phyloP scores from a whole-genome alignment of 2,797 vertebrate species.

The Myiotriccus ornatus region DNA sequence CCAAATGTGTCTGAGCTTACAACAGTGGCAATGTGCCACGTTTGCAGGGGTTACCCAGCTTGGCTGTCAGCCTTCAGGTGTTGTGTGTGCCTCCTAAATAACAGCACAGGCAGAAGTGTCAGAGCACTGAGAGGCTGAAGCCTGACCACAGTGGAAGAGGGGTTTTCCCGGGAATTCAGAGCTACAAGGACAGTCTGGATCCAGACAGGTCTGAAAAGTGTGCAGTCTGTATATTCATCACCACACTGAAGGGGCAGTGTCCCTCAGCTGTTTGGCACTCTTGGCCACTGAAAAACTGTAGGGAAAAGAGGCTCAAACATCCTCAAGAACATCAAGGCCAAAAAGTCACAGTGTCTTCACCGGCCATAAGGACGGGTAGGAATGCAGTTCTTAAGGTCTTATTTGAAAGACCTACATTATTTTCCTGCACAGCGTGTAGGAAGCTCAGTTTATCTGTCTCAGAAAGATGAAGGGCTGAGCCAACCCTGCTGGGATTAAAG shows the following conservation, averaged over 20 bases:
- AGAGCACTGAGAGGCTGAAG: background rate
- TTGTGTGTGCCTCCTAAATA: no score
- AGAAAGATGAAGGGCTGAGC: background rate
- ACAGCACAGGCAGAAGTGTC: background rate
- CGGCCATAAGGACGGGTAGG: background rate
- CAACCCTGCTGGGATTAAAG: background rate
- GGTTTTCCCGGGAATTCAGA: background rate
- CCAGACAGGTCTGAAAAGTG: background rate
- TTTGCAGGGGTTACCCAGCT: background rate
- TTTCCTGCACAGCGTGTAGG: background rate
- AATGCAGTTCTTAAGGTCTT: background rate
- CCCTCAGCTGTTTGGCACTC: background rate
- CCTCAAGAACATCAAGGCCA: background rate
- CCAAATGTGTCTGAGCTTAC: no score
- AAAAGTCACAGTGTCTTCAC: background rate
- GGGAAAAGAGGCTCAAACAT: background rate
- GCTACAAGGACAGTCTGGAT: background rate
- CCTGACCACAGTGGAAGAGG: background rate
- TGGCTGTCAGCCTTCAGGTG: background rate
- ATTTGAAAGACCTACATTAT: background rate
- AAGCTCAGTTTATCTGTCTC: background rate
- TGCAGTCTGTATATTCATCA: accelerated
- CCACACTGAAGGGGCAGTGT: background rate
- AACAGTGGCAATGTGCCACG: no score
- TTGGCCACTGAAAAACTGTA: background rate